Evolutionary conservation across 2,888 invertebrate species (phyloP).

Genomic region (Hypselothyrea guttata): DNA sequence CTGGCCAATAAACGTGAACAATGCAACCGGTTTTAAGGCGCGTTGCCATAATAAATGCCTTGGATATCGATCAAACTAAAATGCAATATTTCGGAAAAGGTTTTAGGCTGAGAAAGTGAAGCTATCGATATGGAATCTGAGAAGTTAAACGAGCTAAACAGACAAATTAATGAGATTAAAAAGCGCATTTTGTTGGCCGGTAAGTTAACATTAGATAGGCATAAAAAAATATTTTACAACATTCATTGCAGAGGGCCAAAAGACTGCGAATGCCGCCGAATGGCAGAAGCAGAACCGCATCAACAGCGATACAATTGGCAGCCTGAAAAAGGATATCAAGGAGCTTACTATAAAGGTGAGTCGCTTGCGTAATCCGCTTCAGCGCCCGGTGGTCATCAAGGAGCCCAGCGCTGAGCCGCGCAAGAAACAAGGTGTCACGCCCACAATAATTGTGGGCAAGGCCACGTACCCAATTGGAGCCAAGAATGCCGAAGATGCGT

Average conservation of each 20-base stretch:
- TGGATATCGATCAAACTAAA: slow-evolving; percentile 60
- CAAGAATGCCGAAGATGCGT: slow-evolving; percentile 83
- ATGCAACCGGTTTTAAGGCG: slow-evolving; percentile 21
- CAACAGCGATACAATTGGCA: slow-evolving; percentile 87
- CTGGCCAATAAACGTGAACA: background rate
- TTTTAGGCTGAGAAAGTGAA: background rate
- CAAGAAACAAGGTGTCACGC: slow-evolving; percentile 52
- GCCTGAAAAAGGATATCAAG: slow-evolving; percentile 89
- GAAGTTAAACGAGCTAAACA: slow-evolving; percentile 83
- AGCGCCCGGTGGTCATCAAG: slow-evolving; percentile 77
- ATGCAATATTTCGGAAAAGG: slow-evolving; percentile 2
- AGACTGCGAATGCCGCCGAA: slow-evolving; percentile 91
- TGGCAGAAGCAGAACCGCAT: slow-evolving; percentile 89
- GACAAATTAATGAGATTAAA: slow-evolving; percentile 91
- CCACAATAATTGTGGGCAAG: slow-evolving; percentile 79
- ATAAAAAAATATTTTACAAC: background rate
- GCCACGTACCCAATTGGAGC: slow-evolving; percentile 82
- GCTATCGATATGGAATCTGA: slow-evolving; percentile 75
- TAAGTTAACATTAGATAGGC: slow-evolving; percentile 70
- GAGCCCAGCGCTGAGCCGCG: slow-evolving; percentile 60
- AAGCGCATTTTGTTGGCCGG: slow-evolving; percentile 93
- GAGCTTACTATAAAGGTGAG: slow-evolving; percentile 85
- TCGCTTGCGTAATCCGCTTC: slow-evolving; percentile 79
- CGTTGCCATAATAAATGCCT: slow-evolving; percentile 54
- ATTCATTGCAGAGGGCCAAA: slow-evolving; percentile 88